Base-by-base conservation (phyloP, 2,113 vertebrate genomes). In the Gracilinanus agilis region DNA sequence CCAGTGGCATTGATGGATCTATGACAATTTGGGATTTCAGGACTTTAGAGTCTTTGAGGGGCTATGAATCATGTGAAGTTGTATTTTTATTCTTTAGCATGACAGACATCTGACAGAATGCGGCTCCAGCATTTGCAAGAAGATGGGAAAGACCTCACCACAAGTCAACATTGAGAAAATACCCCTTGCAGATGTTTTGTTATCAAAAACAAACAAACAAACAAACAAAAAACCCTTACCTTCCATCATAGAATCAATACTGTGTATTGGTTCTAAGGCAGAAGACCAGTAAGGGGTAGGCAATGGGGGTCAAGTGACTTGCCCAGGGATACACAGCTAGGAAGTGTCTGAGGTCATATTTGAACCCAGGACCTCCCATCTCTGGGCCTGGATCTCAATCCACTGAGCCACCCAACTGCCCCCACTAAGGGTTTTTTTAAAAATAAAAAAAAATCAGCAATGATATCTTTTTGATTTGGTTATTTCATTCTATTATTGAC, bases 21-120 rank as follows among this genome's bases (percentile, higher is more conserved):
- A 99, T 99, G 99, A 99, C 98, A 95, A 99, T 99, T 97, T 99
- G 99, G 98, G 99, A 99, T 97, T 98, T 99, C 91, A 99, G 99
- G 98, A 83, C 10, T n/a, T 83, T 83, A 12, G 3, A n/a, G 12
- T n/a, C 67, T 10, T 3, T 83, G 27, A 27, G n/a, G 34, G 27
- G 6, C 67, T 7, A 34, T 29, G 11, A 83, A 83, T 34, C 7
- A n/a, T n/a, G n/a, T 83, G 67, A 83, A n/a, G 67, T 9, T 83
- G 9, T 12, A 24, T 29, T 13, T 16, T 29, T 9, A 27, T 83
- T 10, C 29, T 83, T 0, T n/a, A n/a, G 67, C 9, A 75, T 27
- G 67, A 83, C 34, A n/a, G n/a, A n/a, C 10, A 49, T 83, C 10
- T 83, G 67, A 83, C 27, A 12, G 67, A n/a, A 27, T 83, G 24